Conservation (phyloP, 2,888 invertebrate genomes). For the Pollenia labialis region DNA sequence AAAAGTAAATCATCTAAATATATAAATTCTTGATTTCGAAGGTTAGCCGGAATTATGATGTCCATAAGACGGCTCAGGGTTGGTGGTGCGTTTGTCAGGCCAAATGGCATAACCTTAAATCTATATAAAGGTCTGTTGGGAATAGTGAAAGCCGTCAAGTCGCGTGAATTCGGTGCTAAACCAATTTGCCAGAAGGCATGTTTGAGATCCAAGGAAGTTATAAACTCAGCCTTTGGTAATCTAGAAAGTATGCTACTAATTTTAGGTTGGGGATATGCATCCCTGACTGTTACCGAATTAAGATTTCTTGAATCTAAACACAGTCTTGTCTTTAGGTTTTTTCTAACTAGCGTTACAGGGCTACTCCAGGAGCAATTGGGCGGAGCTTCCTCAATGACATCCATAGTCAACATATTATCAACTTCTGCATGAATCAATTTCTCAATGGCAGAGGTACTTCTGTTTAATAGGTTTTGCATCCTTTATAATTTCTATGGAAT, state of each 20-base stretch:
- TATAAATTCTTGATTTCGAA: no score
- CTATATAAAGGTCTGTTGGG: no score
- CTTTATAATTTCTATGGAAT: conserved; percentile 9
- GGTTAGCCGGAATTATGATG: no score
- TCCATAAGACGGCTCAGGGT: not conserved
- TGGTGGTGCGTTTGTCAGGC: no score
- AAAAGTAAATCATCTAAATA: no score
- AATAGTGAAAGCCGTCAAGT: no score
- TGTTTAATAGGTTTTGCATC: conserved; percentile 21
- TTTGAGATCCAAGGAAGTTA: conserved; percentile 24
- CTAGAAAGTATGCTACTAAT: conserved; percentile 40
- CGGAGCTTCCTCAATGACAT: conserved; percentile 23
- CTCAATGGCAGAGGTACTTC: conserved; percentile 35
- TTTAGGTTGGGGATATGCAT: conserved; percentile 29
- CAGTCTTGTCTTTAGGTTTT: conserved; percentile 19
- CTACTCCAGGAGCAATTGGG: conserved; percentile 36
- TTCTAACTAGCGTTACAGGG: conserved; percentile 2
- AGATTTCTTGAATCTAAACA: conserved; percentile 36
- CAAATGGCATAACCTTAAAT: no score
- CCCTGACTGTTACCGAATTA: conserved; percentile 9
- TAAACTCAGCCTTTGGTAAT: conserved; percentile 29
- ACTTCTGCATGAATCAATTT: conserved; percentile 20
- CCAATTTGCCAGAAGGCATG: conserved; percentile 24
- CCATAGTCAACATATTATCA: conserved; percentile 18
- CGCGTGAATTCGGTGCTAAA: no score